Conservation (phyloP, 2,797 vertebrate species). For the Chanos chanos region DNA sequence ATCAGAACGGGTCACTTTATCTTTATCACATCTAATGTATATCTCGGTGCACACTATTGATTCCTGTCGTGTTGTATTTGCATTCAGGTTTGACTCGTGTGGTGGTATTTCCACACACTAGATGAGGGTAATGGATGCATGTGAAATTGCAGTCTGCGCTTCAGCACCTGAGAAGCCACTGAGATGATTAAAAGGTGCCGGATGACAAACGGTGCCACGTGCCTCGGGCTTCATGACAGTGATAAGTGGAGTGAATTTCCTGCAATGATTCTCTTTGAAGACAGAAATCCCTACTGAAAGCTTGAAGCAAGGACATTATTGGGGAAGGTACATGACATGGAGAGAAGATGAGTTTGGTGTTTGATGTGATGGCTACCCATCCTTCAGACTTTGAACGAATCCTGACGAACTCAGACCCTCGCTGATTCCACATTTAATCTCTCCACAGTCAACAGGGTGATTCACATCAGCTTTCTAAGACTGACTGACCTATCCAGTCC, state of each 20-base stretch:
- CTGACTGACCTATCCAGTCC: not conserved
- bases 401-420: too few relatives aligned
- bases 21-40: slow-evolving; percentile 36
- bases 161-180: slow-evolving; percentile 13
- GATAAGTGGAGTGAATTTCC: slow-evolving; percentile 1
- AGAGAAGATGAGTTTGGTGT: not conserved
- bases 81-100: slow-evolving; percentile 23
- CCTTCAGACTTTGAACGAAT: too few relatives aligned
- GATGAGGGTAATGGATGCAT: slow-evolving; percentile 2
- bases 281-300: not conserved
- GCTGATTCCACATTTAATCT: too few relatives aligned
- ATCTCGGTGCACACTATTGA: slow-evolving; percentile 33
- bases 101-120: slow-evolving; percentile 15
- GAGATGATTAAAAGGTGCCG: slow-evolving; percentile 15
- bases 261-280: slow-evolving; percentile 10
- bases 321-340: not conserved
- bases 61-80: slow-evolving; percentile 46
- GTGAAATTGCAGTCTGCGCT: slow-evolving; percentile 3
- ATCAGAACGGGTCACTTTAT: slow-evolving; percentile 36
- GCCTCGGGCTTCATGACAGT: not conserved
- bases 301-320: not conserved
- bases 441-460: too few relatives aligned
- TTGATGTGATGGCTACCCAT: not conserved
- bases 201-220: slow-evolving; percentile 9
- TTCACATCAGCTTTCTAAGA: too few relatives aligned